These are phyloP conservation scores for Chiroxiphia lanceolata DNA, from an alignment of 2,797 vertebrate species.

Conservation along the genomic window DNA sequence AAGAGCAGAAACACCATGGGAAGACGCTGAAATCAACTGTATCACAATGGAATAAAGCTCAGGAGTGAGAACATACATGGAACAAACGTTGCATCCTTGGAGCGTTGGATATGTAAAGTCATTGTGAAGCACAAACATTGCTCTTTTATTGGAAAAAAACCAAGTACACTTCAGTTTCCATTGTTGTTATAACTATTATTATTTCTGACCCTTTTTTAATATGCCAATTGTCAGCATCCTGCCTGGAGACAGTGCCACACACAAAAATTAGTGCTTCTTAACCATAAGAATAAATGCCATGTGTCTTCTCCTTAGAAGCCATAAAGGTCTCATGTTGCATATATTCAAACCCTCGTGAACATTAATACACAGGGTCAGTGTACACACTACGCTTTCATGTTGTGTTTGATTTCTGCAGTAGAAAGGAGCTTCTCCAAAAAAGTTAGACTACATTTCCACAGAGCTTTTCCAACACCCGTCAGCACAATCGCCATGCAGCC, in stretches of 20 bases:
- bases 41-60: neutral
- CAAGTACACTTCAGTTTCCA: accelerated
- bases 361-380: accelerated
- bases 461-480: neutral
- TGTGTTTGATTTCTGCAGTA: neutral
- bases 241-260: neutral
- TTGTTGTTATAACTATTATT: neutral
- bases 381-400: accelerated
- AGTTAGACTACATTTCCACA: neutral
- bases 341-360: accelerated
- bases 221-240: neutral
- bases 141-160: neutral
- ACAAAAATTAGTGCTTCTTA: neutral
- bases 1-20: neutral
- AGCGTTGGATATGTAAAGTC: neutral
- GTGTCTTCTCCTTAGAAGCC: neutral
- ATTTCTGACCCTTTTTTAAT: neutral
- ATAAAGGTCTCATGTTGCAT: accelerated
- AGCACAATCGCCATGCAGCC: neutral
- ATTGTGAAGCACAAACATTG: neutral
- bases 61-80: neutral
- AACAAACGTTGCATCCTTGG: neutral
- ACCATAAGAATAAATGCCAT: neutral
- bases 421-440: neutral
- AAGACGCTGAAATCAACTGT: neutral